phyloP scores from a whole-genome alignment of 2,888 invertebrate species.

The Troides helena region DNA sequence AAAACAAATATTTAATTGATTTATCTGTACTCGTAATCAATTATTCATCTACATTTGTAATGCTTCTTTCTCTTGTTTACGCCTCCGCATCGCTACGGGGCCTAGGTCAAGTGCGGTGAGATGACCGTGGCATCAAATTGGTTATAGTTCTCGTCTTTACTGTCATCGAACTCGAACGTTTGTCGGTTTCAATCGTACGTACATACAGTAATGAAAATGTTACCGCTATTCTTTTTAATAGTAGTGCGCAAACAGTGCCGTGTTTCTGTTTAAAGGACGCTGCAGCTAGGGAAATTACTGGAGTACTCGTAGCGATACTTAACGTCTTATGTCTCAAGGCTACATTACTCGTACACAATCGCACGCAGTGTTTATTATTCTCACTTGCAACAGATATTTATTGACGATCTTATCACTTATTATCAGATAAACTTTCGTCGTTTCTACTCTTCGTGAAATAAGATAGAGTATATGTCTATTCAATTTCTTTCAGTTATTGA shows the following conservation, averaged over 20 bases:
- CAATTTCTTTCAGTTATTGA: too few relatives aligned
- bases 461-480: too few relatives aligned
- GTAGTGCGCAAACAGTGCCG: too few relatives aligned
- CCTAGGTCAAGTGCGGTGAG: constrained; percentile 60
- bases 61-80: constrained; percentile 36
- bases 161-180: constrained; percentile 51
- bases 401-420: too few relatives aligned
- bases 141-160: constrained; percentile 38
- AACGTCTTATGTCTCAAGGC: too few relatives aligned
- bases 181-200: constrained; percentile 9
- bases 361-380: too few relatives aligned
- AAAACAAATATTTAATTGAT: constrained; percentile 31
- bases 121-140: constrained; percentile 60
- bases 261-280: too few relatives aligned
- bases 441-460: too few relatives aligned
- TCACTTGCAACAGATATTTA: too few relatives aligned
- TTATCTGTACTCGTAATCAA: constrained; percentile 36
- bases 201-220: neutral
- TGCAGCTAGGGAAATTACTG: neutral
- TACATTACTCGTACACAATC: too few relatives aligned
- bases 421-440: too few relatives aligned
- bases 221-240: neutral
- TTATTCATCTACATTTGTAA: constrained; percentile 30
- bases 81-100: constrained; percentile 46
- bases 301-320: neutral